These are phyloP conservation scores for Plumapathes pennacea DNA, from an alignment of 92 coral and sea anemone genomes.

Conservation along the genomic window DNA sequence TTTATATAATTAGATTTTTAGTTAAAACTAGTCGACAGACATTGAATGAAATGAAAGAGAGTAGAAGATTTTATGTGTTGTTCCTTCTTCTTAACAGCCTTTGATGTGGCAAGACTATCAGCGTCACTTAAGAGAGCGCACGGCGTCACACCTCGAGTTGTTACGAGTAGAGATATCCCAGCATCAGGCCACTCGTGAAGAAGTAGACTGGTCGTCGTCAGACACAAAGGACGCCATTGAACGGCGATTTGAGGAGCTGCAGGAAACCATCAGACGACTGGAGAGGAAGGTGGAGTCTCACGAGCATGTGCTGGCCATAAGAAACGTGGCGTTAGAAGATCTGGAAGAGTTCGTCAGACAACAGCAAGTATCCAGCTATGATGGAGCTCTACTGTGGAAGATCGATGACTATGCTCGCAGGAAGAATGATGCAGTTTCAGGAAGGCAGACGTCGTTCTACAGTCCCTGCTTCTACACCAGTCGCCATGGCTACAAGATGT, in stretches of 20 bases:
- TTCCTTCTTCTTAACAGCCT: too few species aligned
- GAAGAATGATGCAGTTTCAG: conserved; percentile 29
- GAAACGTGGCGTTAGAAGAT: conserved; percentile 31
- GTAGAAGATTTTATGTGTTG: too few species aligned
- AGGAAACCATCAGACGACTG: neutral
- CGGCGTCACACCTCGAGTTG: conserved; percentile 16
- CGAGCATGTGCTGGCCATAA: conserved; percentile 29
- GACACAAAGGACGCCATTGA: neutral
- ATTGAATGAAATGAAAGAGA: too few species aligned
- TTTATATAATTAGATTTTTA: too few species aligned
- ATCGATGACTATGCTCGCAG: conserved; percentile 15
- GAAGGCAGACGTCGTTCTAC: too few species aligned
- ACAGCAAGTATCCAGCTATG: conserved; percentile 31
- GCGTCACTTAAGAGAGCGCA: too few species aligned
- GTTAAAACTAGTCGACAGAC: too few species aligned
- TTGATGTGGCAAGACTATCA: too few species aligned
- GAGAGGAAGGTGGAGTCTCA: conserved; percentile 8
- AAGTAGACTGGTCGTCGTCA: conserved; percentile 9
- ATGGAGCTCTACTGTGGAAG: conserved; percentile 30
- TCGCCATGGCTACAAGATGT: too few species aligned
- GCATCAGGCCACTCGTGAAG: neutral
- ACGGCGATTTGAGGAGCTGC: too few species aligned
- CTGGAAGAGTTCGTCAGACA: conserved; percentile 27
- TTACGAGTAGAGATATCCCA: conserved; percentile 12
- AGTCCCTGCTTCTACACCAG: too few species aligned